Evolutionary conservation across 2,113 vertebrate species (phyloP), one percentile per base, ranked within the genome.

Genomic region (Nycticebus coucang): DNA sequence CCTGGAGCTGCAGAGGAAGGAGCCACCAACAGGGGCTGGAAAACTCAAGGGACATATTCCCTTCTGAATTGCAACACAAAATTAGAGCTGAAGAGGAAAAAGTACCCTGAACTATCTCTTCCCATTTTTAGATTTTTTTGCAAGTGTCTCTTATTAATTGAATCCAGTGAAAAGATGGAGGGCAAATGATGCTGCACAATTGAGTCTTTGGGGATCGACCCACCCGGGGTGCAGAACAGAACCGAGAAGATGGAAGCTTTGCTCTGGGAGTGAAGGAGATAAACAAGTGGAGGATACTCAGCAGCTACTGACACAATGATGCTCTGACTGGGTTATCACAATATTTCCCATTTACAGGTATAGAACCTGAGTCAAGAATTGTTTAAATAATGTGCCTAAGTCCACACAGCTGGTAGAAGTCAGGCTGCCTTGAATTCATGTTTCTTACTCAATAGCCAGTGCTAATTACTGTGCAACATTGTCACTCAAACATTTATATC

Each of bases 31-130:
- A 53, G 41, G 18, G 79, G 28, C 26, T 22, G 8, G 14, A 87
- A 59, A 89, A 80, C 17, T 4, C 3, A 0, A 4, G 2, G 33
- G 53, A 12, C 37, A 26, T 2, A 7, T 21, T 6, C 9, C 7
- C 17, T 19, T 24, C n/a, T 26, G 13, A 45, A 37, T 5, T 57
- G 24, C 3, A 50, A 30, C 18, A 14, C 5, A 22, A 14, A 50
- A 7, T 37, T 24, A 93, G 22, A 59, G 11, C 18, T 11, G 18
- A 22, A 86, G 33, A 59, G 28, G 33, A 33, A 59, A 12, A 87
- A 37, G 12, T 80, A 53, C 7, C 3, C 62, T 69, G 33, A 59
- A 69, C 7, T 59, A 1, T 53, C 33, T 62, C 18, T n/a, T 74
- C 66, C 33, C 19, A 64, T 75, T 89, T 86, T 62, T 71, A 24